Evolutionary conservation across 2,888 invertebrate species (phyloP).

Genomic region (Yponomeuta evonymella): DNA sequence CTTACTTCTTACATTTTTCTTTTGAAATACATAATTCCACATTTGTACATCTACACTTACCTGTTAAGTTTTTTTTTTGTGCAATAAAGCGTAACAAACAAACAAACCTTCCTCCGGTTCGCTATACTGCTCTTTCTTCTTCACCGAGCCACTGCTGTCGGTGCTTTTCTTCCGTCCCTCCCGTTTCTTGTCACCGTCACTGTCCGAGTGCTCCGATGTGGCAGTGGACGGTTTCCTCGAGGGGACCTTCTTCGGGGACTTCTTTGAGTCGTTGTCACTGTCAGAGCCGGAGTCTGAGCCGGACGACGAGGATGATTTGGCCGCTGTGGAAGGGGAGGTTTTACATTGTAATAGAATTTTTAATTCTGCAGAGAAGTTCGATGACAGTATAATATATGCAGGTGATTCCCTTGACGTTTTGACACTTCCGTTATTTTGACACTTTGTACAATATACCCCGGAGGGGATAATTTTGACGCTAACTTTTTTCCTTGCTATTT

Average conservation of each 20-base stretch:
- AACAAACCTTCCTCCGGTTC: conserved; percentile 87
- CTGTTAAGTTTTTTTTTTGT: no score
- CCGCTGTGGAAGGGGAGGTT: conserved; percentile 28
- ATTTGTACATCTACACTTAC: no score
- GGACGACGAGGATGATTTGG: conserved; percentile 66
- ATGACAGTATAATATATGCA: no score
- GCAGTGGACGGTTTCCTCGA: conserved; percentile 42
- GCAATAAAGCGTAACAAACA: no score
- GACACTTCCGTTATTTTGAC: no score
- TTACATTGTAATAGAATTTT: neutral
- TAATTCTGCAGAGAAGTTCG: no score
- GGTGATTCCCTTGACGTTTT: no score
- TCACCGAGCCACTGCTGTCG: conserved; percentile 49
- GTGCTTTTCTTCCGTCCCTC: conserved; percentile 61
- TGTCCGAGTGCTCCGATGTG: conserved; percentile 52
- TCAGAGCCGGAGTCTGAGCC: conserved; percentile 56
- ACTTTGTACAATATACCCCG: no score
- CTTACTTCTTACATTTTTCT: no score
- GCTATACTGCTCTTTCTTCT: conserved; percentile 76
- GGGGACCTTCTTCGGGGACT: conserved; percentile 41
- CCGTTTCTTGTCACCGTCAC: conserved; percentile 46
- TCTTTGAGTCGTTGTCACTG: conserved; percentile 25
- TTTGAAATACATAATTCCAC: no score
- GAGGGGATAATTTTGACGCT: no score
- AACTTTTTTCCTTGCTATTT: no score